These are phyloP conservation scores for Pyrrhosoma nymphula DNA, from an alignment of 2,888 invertebrate genomes.

Conservation along the genomic window DNA sequence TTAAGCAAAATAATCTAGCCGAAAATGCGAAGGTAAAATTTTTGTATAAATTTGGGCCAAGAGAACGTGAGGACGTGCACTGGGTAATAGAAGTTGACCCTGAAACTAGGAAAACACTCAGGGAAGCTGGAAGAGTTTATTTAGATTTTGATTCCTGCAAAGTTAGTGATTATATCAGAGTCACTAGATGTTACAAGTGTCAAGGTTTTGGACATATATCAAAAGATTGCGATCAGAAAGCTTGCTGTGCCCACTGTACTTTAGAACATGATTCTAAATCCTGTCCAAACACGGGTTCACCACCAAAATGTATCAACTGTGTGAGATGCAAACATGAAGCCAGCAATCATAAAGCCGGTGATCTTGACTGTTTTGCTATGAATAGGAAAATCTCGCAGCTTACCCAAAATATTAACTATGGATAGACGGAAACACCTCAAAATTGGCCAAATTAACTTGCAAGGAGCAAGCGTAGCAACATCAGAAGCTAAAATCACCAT, in stretches of 20 bases:
- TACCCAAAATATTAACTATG: no score
- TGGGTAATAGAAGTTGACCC: background rate
- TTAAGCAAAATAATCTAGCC: background rate
- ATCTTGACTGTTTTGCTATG: no score
- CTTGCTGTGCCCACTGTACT: background rate
- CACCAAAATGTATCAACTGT: background rate
- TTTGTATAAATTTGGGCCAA: background rate
- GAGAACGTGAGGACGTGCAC: background rate
- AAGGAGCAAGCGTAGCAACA: no score
- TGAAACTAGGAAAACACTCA: background rate
- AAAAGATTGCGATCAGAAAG: background rate
- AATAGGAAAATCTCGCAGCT: no score
- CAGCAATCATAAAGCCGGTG: no score
- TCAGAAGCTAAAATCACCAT: no score
- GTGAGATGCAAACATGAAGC: no score
- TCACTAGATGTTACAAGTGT: background rate
- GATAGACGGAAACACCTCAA: no score
- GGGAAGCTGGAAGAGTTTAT: background rate
- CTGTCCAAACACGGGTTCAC: background rate
- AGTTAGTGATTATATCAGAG: background rate
- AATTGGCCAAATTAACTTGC: no score
- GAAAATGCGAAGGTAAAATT: background rate
- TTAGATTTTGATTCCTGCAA: background rate
- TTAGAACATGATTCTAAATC: background rate
- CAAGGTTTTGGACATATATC: background rate